phyloP scores from a whole-genome alignment of 64 coral and sea anemone species.

The Porites australiensis region DNA sequence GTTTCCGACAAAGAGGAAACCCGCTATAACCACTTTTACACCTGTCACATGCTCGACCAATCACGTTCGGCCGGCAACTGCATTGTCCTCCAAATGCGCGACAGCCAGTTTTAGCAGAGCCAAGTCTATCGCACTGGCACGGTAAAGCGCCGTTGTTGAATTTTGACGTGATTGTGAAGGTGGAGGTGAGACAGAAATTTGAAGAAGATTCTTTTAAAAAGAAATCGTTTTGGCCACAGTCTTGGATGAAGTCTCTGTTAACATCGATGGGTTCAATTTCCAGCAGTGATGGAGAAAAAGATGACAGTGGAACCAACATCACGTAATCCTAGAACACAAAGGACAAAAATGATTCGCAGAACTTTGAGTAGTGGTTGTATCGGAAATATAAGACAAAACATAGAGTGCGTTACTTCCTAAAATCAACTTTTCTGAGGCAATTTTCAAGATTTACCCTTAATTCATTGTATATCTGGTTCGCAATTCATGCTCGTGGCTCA shows the following conservation, averaged over 20 bases:
- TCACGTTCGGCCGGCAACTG: conserved; percentile 79
- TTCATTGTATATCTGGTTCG: too few species aligned
- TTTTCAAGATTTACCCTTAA: too few species aligned
- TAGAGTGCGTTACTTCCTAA: background rate
- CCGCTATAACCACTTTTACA: conserved; percentile 90
- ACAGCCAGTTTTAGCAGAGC: conserved; percentile 70
- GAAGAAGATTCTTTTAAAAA: conserved; percentile 72
- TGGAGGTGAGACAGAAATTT: conserved; percentile 80
- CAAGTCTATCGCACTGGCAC: conserved; percentile 82
- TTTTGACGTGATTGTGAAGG: conserved; percentile 81
- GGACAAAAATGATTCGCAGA: background rate
- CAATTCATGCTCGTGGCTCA: too few species aligned
- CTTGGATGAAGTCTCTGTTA: conserved; percentile 73
- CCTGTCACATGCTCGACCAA: conserved; percentile 90
- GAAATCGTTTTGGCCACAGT: conserved; percentile 75
- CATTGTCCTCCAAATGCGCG: conserved; percentile 95
- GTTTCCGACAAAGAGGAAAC: conserved; percentile 61
- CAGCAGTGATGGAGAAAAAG: conserved; percentile 72
- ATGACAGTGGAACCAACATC: conserved; percentile 73
- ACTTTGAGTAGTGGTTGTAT: too few species aligned
- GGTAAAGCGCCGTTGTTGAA: conserved; percentile 75
- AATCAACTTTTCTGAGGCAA: too few species aligned
- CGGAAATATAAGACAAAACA: background rate
- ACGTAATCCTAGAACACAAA: conserved; percentile 85
- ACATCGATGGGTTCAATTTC: conserved; percentile 81